phyloP scores from a whole-genome alignment of 2,888 invertebrate species.

The Sesia bembeciformis region DNA sequence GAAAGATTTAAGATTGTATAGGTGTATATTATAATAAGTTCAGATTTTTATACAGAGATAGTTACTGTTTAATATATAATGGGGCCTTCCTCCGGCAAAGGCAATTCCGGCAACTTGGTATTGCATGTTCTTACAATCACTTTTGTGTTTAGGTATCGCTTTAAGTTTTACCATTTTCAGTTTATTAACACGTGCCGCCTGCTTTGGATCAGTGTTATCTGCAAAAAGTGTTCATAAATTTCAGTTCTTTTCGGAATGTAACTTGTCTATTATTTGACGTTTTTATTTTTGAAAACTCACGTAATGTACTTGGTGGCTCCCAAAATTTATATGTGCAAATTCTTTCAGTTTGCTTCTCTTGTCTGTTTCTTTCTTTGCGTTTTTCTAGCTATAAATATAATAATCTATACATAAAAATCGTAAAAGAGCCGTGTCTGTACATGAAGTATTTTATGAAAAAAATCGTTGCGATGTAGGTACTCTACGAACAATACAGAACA shows the following conservation, averaged over 20 bases:
- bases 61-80: conserved; percentile 39
- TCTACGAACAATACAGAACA: too few relatives aligned
- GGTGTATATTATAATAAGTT: too few relatives aligned
- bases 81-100: conserved; percentile 34
- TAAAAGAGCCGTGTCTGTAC: too few relatives aligned
- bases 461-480: not conserved
- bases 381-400: conserved; percentile 32
- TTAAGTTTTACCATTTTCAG: conserved; percentile 43
- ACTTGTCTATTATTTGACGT: not conserved
- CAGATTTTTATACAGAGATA: not conserved
- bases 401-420: conserved; percentile 1
- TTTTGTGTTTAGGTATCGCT: conserved; percentile 29
- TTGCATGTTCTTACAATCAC: conserved; percentile 40
- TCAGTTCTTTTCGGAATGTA: not conserved
- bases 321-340: conserved; percentile 56
- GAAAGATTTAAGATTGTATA: too few relatives aligned
- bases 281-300: conserved; percentile 25
- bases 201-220: conserved; percentile 48
- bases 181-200: conserved; percentile 37
- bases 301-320: conserved; percentile 53
- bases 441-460: too few relatives aligned
- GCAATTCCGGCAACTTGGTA: conserved; percentile 34
- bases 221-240: conserved; percentile 5
- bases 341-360: conserved; percentile 32
- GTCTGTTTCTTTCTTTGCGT: conserved; percentile 44